Evolutionary conservation across 23 tunicate species (phyloP).

Genomic region (Styela clava): DNA sequence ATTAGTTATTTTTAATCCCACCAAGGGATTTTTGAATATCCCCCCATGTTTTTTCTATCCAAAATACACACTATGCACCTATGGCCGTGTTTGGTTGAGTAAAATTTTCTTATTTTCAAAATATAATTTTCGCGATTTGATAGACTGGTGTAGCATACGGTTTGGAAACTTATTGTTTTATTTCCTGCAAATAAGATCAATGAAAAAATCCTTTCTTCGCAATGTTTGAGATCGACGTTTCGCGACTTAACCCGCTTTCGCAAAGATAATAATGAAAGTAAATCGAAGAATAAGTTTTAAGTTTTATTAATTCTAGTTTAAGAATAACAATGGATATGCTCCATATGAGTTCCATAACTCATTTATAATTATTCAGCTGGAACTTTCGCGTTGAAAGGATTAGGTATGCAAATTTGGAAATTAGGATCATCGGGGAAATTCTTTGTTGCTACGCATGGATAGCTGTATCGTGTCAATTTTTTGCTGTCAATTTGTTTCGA

Average conservation of each 20-base stretch:
- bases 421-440: background rate
- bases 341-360: background rate
- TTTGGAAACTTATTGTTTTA: too few species aligned
- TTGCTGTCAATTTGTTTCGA: too few species aligned
- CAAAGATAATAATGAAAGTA: background rate
- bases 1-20: background rate
- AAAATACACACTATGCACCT: too few species aligned
- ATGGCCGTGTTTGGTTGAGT: too few species aligned
- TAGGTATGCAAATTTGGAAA: too few species aligned
- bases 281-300: background rate
- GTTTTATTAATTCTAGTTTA: background rate
- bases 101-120: too few species aligned
- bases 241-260: background rate
- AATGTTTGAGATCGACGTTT: background rate
- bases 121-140: background rate
- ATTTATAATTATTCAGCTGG: background rate
- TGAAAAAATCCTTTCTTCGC: background rate
- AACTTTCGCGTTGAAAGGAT: background rate
- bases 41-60: too few species aligned
- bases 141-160: background rate
- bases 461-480: too few species aligned
- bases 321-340: background rate
- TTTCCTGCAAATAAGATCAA: background rate
- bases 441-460: too few species aligned
- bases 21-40: background rate